These are phyloP conservation scores for Cheilosia impressa DNA, from an alignment of 2,888 invertebrate genomes.

Conservation along the genomic window DNA sequence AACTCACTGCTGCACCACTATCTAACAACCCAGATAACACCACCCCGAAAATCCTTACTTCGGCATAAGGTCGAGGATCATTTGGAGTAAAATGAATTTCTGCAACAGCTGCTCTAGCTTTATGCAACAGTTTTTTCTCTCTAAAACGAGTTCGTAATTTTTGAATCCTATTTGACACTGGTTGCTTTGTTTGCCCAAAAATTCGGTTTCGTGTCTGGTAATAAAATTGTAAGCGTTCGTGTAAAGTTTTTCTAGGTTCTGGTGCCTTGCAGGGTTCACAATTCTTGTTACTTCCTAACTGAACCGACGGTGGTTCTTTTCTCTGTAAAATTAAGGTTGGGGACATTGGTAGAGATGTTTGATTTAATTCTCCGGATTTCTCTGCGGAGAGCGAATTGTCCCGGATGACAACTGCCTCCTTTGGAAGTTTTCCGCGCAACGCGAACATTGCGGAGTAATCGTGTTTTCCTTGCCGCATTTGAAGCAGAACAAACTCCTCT, in stretches of 20 bases:
- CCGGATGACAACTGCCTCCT: not conserved
- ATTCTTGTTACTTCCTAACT: too few relatives aligned
- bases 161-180: not conserved
- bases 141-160: not conserved
- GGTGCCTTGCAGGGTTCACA: not conserved
- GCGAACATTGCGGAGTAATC: not conserved
- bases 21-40: too few relatives aligned
- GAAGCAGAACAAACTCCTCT: not conserved
- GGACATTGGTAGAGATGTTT: not conserved
- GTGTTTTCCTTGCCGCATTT: constrained; percentile 1
- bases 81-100: too few relatives aligned
- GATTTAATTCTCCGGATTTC: not conserved
- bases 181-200: too few relatives aligned
- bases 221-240: not conserved
- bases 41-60: too few relatives aligned
- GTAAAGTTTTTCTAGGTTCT: not conserved
- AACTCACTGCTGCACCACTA: too few relatives aligned
- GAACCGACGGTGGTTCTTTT: not conserved
- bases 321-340: not conserved
- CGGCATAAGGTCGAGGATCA: too few relatives aligned
- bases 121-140: too few relatives aligned
- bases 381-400: not conserved
- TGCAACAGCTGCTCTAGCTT: too few relatives aligned
- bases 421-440: not conserved
- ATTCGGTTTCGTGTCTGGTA: not conserved